Evolutionary conservation across 2,797 vertebrate genomes (phyloP), one percentile per base, ranked within the genome.

Genomic region (Artibeus lituratus): DNA sequence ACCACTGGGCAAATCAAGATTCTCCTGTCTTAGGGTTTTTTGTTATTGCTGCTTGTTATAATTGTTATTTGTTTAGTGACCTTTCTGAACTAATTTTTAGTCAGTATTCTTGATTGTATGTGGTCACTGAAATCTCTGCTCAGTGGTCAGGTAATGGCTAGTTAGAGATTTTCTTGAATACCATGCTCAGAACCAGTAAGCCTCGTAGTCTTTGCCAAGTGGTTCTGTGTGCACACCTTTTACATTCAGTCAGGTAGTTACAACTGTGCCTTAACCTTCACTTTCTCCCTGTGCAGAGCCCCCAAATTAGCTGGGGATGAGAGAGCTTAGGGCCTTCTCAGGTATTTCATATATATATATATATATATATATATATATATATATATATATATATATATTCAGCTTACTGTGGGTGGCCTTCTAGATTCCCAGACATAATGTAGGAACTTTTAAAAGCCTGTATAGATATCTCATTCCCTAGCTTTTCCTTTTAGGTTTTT

Each of bases 401-500:
- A 49, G 53, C 10, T 65, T 4, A 47, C 4, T 11, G 10, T 29
- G 29, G 12, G 37, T 62, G 19, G 32, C 76, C 26, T 57, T 37
- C 35, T 77, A 37, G 53, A 15, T 47, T 72, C 47, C 87, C 24
- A 35, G 14, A 10, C 55, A 53, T 49, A 29, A 29, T 86, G 10
- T 59, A 37, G 44, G 19, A 72, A 24, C 8, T 7, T 69, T 89
- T 55, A 22, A 77, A 12, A 42, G 19, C 12, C n/a, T 35, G 0
- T 1, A 1, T 9, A 14, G 47, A 29, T 15, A 16, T 19, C n/a
- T 76, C 69, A 51, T 72, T 86, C 19, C 80, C 24, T 7, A 65
- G 55, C 57, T 62, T 83, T 78, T 78, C 19, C 39, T 73, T 77
- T 78, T 77, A 55, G 55, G 42, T 18, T 90, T 96, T 59, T 74